These are phyloP conservation scores for Chunga burmeisteri DNA, from an alignment of 2,113 vertebrate species.

Conservation along the genomic window DNA sequence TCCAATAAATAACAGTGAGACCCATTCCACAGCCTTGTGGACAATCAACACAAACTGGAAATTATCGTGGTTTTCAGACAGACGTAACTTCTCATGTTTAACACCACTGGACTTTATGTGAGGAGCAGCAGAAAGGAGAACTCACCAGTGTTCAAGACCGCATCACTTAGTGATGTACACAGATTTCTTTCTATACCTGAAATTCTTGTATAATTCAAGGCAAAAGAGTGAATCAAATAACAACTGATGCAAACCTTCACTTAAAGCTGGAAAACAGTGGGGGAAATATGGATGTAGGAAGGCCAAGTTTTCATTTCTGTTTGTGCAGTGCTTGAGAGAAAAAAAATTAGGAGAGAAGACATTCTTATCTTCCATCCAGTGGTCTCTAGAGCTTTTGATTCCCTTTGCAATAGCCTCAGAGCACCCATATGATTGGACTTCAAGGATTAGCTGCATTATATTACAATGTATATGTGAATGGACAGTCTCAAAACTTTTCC, in stretches of 20 bases:
- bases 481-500: slow-evolving; percentile 11
- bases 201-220: not conserved
- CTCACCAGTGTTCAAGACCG: not conserved
- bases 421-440: not conserved
- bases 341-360: not conserved
- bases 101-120: not conserved
- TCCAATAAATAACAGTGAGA: not conserved
- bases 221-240: not conserved
- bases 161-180: not conserved
- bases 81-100: not conserved
- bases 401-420: not conserved
- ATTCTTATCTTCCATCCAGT: not conserved
- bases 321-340: not conserved
- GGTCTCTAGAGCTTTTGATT: slow-evolving; percentile 3
- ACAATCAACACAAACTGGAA: not conserved
- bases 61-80: not conserved
- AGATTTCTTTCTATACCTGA: not conserved
- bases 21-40: not conserved
- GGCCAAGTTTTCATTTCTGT: not conserved
- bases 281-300: not conserved
- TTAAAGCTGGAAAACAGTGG: not conserved
- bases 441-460: not conserved
- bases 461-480: not conserved
- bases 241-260: not conserved
- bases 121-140: not conserved